Evolutionary conservation across 2,797 vertebrate genomes (phyloP).

Genomic region (Carduelis carduelis): DNA sequence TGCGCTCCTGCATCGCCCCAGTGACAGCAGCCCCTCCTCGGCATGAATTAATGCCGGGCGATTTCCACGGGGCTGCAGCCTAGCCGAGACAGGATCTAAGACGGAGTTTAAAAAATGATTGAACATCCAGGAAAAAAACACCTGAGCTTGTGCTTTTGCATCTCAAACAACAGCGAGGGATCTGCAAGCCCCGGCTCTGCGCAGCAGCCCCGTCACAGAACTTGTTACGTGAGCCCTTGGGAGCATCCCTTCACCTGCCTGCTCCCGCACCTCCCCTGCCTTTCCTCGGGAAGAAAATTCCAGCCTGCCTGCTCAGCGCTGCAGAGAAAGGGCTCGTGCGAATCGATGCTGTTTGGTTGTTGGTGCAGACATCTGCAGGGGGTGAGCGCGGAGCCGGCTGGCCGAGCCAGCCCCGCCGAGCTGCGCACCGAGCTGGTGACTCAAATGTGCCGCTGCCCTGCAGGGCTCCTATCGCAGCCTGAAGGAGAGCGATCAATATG

Average conservation of each 20-base stretch:
- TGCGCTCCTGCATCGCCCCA: neutral
- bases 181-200: neutral
- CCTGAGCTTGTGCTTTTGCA: neutral
- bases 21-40: neutral
- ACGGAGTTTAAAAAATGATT: neutral
- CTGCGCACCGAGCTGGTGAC: neutral
- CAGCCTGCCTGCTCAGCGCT: neutral
- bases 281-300: neutral
- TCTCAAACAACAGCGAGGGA: neutral
- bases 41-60: neutral
- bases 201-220: neutral
- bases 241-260: neutral
- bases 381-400: neutral
- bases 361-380: conserved; percentile 11
- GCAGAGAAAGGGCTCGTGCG: neutral
- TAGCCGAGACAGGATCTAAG: neutral
- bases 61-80: neutral
- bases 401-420: neutral
- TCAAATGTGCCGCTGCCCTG: neutral
- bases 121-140: neutral
- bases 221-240: neutral
- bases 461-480: neutral
- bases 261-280: neutral
- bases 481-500: neutral
- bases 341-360: neutral